Base-by-base conservation (phyloP, 1,140 invertebrate species). In the Arctopsyche grandis region DNA sequence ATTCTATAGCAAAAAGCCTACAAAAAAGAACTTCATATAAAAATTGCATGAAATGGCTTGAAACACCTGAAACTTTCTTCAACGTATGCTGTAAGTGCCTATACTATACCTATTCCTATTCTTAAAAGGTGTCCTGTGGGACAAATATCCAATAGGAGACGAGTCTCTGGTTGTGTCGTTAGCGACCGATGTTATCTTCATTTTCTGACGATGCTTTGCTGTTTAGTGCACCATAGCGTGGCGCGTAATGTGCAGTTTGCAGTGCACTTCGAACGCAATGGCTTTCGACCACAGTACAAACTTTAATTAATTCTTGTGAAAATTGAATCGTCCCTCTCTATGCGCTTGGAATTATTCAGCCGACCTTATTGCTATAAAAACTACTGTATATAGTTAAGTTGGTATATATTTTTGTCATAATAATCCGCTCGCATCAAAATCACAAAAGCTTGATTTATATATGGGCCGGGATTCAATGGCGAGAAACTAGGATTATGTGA, bases 361-460 rank as follows among this genome's bases (percentile, higher is more conserved):
- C 52, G 14, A 56, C 52, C 1, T 10, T 56, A 16, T 16, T 10
- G 52, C 52, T 4, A 16, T 56, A 56, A 4, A 56, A 1, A 56
- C n/a, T 56, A 56, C 19, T 48, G 52, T n/a, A 56, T 10, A 56
- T 21, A 56, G 52, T 3, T 16, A 56, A 48, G 1, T 56, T 56
- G 1, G 19, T 16, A 38, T 38, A 38, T 16, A 56, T 56, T 56
- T 56, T 56, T 56, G 19, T 56, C 19, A n/a, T n/a, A 56, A 21
- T 56, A 56, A 56, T 56, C 52, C 52, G 14, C 52, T 56, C 14
- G 52, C 19, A 56, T 16, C 19, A 56, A 56, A n/a, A 56, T 29
- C 63, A 69, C 63, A 69, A 29, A 69, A 26, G 63, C 63, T 29
- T 69, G 63, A 69, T 69, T 69, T 69, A 69, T 69, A 29, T 22